Conservation (phyloP, 2,797 vertebrate genomes). For the Syngnathus rostellatus region DNA sequence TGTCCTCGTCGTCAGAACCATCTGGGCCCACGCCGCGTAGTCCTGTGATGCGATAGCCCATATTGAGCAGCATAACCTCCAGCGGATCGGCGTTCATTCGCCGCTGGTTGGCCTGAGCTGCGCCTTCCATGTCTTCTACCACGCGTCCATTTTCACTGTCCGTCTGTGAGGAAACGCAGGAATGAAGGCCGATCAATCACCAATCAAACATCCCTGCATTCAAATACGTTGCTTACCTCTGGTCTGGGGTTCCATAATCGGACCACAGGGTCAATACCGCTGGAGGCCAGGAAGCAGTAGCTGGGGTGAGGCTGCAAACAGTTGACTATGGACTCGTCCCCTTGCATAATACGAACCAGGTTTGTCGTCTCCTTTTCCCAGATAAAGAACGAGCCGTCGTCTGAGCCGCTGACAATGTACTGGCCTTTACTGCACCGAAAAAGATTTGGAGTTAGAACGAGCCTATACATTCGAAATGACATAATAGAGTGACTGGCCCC, state of each 20-base stretch:
- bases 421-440: constrained; percentile 82
- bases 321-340: constrained; percentile 97
- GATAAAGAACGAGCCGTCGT: constrained; percentile 98
- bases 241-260: constrained; percentile 93
- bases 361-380: constrained; percentile 99
- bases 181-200: not conserved
- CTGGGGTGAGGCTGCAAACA: constrained; percentile 96
- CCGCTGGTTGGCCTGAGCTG: constrained; percentile 93
- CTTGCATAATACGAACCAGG: constrained; percentile 91
- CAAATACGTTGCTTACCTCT: constrained; percentile 70
- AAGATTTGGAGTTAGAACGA: constrained; percentile 45
- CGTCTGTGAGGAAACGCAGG: constrained; percentile 61
- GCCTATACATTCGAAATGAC: not conserved
- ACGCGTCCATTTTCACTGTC: constrained; percentile 86
- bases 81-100: constrained; percentile 96
- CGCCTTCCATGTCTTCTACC: constrained; percentile 95
- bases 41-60: constrained; percentile 97
- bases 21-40: constrained; percentile 81
- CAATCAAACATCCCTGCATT: not conserved
- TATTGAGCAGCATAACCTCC: constrained; percentile 98
- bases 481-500: constrained; percentile 10
- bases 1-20: constrained; percentile 92
- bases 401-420: constrained; percentile 95
- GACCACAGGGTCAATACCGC: constrained; percentile 94
- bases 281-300: constrained; percentile 96